phyloP scores from a whole-genome alignment of 2,888 invertebrate genomes.

The Leptinotarsa rubiginosa region DNA sequence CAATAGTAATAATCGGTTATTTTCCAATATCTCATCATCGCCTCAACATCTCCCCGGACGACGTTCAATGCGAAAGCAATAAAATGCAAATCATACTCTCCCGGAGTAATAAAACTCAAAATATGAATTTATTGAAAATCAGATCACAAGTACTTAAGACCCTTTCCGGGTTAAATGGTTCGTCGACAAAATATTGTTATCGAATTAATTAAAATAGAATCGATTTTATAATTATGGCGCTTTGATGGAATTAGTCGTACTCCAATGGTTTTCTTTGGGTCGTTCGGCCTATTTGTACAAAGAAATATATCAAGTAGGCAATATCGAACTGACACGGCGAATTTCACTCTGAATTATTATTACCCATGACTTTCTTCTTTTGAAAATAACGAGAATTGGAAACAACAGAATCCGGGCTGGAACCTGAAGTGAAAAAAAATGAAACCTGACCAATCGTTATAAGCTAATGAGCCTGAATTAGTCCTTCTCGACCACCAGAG shows the following conservation, averaged over 20 bases:
- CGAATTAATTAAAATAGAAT: constrained; percentile 11
- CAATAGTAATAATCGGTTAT: constrained; percentile 12
- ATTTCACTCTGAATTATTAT: neutral
- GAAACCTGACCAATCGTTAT: no score
- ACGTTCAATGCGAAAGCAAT: constrained; percentile 16
- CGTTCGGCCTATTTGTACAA: neutral
- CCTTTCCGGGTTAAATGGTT: constrained; percentile 13
- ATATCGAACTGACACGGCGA: neutral
- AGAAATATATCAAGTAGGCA: neutral
- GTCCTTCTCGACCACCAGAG: no score
- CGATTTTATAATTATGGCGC: constrained; percentile 12
- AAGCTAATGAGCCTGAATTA: no score
- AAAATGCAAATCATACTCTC: constrained; percentile 16
- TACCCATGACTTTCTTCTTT: no score
- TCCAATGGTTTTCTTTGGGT: neutral
- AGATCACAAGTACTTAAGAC: constrained; percentile 18
- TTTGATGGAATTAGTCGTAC: constrained; percentile 15
- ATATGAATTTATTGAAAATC: constrained; percentile 19
- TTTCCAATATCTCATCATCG: constrained; percentile 1
- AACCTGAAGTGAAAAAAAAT: no score
- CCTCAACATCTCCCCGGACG: constrained; percentile 3
- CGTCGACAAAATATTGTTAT: constrained; percentile 21
- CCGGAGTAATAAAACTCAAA: constrained; percentile 13
- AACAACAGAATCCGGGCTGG: no score
- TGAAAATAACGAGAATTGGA: no score